Evolutionary conservation across 2,113 vertebrate genomes (phyloP), one percentile per base, ranked within the genome.

Genomic region (Xyrauchen texanus): DNA sequence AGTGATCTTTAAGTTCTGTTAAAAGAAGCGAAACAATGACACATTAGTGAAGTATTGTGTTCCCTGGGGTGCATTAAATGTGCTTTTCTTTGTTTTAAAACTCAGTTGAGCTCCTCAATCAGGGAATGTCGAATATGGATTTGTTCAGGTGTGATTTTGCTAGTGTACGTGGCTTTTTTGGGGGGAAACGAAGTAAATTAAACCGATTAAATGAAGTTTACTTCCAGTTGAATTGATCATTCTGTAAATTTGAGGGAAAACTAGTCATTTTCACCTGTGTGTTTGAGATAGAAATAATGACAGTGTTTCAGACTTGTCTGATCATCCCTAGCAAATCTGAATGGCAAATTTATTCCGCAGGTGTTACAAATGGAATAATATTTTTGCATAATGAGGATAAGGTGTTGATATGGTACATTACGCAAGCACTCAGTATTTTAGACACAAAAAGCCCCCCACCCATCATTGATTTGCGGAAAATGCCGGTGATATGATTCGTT

Each of bases 301-400:
- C 91, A 93, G 93, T 91, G 91, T 93, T 94, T 92, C 87, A 84
- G 84, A 84, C 88, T 90, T 91, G 93, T 93, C 93, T 94, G 91
- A 93, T 93, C 91, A 91, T 92, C 90, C 88, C 90, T 90, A 86
- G 89, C 92, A 90, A 90, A 94, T 93, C 91, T 91, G 89, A 90
- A 92, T 92, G 92, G 89, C 92, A 93, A 93, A 93, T 94, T 93
- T 92, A 89, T 93, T 93, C 90, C 90, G 92, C 93, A 94, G 93
- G 93, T 94, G 93, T 93, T 94, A 89, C 91, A 89, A 90, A 88
- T 90, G 88, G 90, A 94, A 93, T 93, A 92, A 91, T 90, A 92
- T 89, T 90, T 87, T 90, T 89, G 91, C 88, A 90, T 93, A 94
- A 94, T 94, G 91, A 88, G 91, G 86, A 89, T 86, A 92, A 92